Percentiles rank a stretch among this genome's conserved stretches.
phyloP scores from a whole-genome alignment of 2,888 invertebrate species.

The Drosophila picticornis region DNA sequence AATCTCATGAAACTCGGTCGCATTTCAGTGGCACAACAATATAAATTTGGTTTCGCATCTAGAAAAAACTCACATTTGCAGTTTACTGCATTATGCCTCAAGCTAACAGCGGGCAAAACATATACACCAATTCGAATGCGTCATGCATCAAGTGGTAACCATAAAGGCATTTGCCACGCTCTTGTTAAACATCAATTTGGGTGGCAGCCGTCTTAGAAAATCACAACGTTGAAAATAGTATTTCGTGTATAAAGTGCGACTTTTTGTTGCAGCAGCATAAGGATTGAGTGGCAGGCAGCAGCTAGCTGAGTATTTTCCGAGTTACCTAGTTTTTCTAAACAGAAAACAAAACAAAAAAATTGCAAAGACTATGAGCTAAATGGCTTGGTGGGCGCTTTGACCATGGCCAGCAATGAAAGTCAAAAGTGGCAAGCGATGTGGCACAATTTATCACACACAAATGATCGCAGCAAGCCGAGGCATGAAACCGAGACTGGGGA shows the following conservation, averaged over 20 bases:
- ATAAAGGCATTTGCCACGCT: conserved; percentile 52
- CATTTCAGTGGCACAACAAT: conserved; percentile 6
- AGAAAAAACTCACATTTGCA: background rate
- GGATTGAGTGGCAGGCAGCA: conserved; percentile 7
- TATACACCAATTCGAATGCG: conserved; percentile 51
- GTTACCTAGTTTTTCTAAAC: conserved; percentile 49
- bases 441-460: conserved; percentile 76
- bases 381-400: conserved; percentile 50
- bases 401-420: conserved; percentile 79
- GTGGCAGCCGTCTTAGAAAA: conserved; percentile 23
- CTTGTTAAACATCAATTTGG: conserved; percentile 8
- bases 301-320: conserved; percentile 14
- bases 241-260: conserved; percentile 41
- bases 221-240: conserved; percentile 58
- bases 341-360: conserved; percentile 6
- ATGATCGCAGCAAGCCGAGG: conserved; percentile 68
- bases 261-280: conserved; percentile 3
- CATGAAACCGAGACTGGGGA: conserved; percentile 23
- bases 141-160: conserved; percentile 64
- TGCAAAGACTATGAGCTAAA: conserved; percentile 26
- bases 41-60: conserved; percentile 2
- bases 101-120: conserved; percentile 11
- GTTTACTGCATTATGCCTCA: conserved; percentile 8
- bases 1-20: background rate
- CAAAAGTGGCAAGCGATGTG: conserved; percentile 75